Conservation (phyloP, 2,888 invertebrate genomes). For the Oxycera nigricornis region DNA sequence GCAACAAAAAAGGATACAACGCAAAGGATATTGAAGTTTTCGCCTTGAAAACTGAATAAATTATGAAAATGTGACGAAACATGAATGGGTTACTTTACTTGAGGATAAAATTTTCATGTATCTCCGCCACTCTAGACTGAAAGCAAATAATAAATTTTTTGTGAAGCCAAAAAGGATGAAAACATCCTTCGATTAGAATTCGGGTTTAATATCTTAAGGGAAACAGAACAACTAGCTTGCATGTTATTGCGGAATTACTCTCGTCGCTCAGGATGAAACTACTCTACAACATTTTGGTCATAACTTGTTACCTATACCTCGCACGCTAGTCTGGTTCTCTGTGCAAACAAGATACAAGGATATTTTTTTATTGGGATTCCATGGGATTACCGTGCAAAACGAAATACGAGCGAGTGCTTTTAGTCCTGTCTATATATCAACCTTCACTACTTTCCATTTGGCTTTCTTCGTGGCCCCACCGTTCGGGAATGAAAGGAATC, state of each 20-base stretch:
- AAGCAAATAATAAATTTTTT: too few relatives aligned
- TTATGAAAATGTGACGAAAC: conserved; percentile 37
- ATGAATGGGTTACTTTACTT: conserved; percentile 31
- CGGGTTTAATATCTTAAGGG: too few relatives aligned
- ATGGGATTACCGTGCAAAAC: not conserved
- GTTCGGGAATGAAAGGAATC: too few relatives aligned
- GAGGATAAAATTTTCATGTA: not conserved
- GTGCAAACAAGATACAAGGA: not conserved
- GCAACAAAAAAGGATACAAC: not conserved
- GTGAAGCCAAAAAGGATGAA: too few relatives aligned
- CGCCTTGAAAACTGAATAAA: conserved; percentile 21
- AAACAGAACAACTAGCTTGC: too few relatives aligned
- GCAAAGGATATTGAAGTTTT: conserved; percentile 1
- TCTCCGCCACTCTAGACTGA: not conserved
- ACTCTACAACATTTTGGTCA: not conserved
- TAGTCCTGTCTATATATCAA: not conserved
- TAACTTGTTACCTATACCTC: conserved; percentile 12
- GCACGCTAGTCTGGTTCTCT: too few relatives aligned
- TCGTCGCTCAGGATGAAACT: not conserved
- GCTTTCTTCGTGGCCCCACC: too few relatives aligned
- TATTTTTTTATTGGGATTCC: not conserved
- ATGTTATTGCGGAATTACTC: not conserved
- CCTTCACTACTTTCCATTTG: too few relatives aligned
- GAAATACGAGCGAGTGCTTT: not conserved
- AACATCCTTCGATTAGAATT: too few relatives aligned